Evolutionary conservation across 1,140 invertebrate genomes (phyloP), one percentile per base, ranked within the genome.

Genomic region (Leptopilina boulardi): DNA sequence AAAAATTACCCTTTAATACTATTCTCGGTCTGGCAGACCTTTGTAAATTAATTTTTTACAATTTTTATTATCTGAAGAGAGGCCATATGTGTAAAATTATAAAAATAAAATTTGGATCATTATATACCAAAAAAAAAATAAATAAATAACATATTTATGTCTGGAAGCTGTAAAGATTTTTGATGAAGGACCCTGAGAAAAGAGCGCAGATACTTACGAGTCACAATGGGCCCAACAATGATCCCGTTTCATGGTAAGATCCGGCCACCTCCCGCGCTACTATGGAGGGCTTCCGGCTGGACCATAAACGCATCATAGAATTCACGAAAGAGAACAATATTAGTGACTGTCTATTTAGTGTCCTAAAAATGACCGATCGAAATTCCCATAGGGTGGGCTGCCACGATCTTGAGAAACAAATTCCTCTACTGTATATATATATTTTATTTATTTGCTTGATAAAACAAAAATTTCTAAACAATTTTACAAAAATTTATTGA

Each of bases 201-300:
- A 76, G 77, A 73, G 80, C 82, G 79, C 76, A 79, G 81, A 84
- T 88, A 89, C 86, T 89, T 88, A 86, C 73, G 71, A 74, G 11
- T 70, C n/a, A 89, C 87, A 89, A 89, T 88, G 30, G 70, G 23
- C 2, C 47, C 38, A 76, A 90, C 88, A 88, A 90, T 84, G 80
- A 77, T 42, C 66, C 80, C 77, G 85, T 88, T 90, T 89, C 83
- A 85, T 79, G 80, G 76, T 79, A 77, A 83, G 81, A 87, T 86
- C 77, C 82, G 87, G 77, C 84, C 74, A 80, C 84, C 85, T 76
- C 81, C 42, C 82, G 82, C 83, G 71, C 78, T 70, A 15, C 71
- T 83, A 80, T 56, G 85, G 82, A 66, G 85, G 79, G 82, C 79
- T 87, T 85, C 85, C 85, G 85, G 83, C 77, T 76, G 42, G 15